Percentiles rank a stretch among this genome's conserved stretches.
Evolutionary conservation across 2,888 invertebrate species (phyloP).

Genomic region (Sesia bembeciformis): DNA sequence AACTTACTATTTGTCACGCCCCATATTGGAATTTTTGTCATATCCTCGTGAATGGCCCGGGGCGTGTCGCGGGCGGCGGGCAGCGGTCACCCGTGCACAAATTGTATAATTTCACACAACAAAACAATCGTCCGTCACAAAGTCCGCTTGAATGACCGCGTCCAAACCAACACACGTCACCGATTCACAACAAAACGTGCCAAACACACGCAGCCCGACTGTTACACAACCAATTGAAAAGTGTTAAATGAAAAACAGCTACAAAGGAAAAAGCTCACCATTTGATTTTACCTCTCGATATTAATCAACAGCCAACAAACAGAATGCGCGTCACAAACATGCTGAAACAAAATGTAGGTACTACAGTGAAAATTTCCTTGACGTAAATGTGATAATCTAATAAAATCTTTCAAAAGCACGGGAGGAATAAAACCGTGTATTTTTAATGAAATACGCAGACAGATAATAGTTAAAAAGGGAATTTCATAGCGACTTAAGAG

Average conservation of each 20-base stretch:
- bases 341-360: background rate
- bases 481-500: conserved; percentile 44
- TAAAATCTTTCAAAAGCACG: background rate
- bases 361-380: background rate
- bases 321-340: background rate
- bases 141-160: conserved; percentile 46
- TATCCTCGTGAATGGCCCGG: conserved; percentile 7
- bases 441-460: conserved; percentile 36
- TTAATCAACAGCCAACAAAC: background rate
- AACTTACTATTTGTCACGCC: background rate
- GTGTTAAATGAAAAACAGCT: conserved; percentile 42
- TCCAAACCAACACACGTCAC: conserved; percentile 48
- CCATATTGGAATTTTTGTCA: background rate
- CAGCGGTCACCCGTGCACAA: conserved; percentile 48
- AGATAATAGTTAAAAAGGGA: conserved; percentile 47
- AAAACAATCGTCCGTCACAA: conserved; percentile 40
- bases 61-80: conserved; percentile 18
- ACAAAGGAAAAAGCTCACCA: conserved; percentile 28
- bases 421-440: conserved; percentile 9
- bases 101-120: conserved; percentile 59
- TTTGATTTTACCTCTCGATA: background rate
- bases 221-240: conserved; percentile 42
- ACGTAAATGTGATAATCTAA: background rate
- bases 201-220: conserved; percentile 49
- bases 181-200: conserved; percentile 61